Conservation (phyloP, 1,140 invertebrate genomes). For the Pogonus chalceus region DNA sequence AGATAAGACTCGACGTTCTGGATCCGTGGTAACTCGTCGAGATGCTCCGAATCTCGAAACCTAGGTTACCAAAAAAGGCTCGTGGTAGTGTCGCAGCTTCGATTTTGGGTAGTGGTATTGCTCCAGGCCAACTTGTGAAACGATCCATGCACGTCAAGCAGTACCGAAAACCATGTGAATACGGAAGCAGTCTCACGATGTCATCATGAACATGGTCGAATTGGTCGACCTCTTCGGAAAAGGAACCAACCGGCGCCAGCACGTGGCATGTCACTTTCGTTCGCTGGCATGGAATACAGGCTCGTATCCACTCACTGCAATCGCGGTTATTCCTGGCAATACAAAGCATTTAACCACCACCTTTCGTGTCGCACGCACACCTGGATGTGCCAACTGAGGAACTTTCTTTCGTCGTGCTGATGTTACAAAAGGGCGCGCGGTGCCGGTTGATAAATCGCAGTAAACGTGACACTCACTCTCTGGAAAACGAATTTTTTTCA, state of each 20-base stretch:
- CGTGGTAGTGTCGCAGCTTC: conserved; percentile 28
- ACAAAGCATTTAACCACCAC: conserved; percentile 18
- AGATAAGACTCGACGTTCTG: neutral
- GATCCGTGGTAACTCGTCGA: neutral
- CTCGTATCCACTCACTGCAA: conserved; percentile 14
- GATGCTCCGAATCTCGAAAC: neutral
- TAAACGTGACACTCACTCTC: neutral
- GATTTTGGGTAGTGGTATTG: conserved; percentile 33
- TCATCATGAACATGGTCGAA: conserved; percentile 27
- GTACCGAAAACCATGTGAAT: conserved; percentile 24
- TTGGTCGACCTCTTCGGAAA: conserved; percentile 10
- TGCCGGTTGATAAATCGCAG: conserved; percentile 7
- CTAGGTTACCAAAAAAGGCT: conserved; percentile 22
- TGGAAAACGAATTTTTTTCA: neutral
- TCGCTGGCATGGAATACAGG: conserved; percentile 20
- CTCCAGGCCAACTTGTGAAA: conserved; percentile 39
- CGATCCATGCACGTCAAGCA: conserved; percentile 37
- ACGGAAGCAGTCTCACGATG: conserved; percentile 29
- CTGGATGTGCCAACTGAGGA: conserved; percentile 25
- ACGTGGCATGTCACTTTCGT: conserved; percentile 22
- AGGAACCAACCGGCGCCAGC: neutral
- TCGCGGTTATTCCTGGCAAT: conserved; percentile 22
- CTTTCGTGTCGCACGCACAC: conserved; percentile 14
- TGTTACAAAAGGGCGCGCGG: conserved; percentile 19
- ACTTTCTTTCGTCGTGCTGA: conserved; percentile 18